Base-by-base conservation (phyloP, 2,113 vertebrate species). In the Lynx canadensis region DNA sequence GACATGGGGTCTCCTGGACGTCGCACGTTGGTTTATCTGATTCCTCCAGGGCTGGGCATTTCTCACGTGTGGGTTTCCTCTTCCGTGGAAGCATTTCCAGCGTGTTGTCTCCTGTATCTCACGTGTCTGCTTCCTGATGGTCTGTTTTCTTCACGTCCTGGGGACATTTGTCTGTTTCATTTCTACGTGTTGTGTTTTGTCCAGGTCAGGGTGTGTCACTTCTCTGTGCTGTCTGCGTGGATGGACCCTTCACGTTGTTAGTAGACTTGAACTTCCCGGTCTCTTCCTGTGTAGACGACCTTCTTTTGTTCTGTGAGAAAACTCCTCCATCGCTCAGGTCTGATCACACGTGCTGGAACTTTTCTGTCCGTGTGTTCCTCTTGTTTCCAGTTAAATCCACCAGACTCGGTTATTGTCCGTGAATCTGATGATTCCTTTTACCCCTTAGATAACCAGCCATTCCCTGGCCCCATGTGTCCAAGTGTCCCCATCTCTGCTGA, bases 201-300 rank as follows among this genome's bases (percentile, higher is more conserved):
- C 65, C 65, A 4, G 1, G 65, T 9, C 57, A 5, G 27, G 65
- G 65, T 31, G 65, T 66, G 8, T 66, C 5, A 6, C 3, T 29
- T 66, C 29, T 66, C 65, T 66, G 27, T 1, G 11, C 29, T 65
- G 25, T 48, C 25, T 3, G 3, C 7, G 23, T 45, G 23, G 25
- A 29, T 25, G 73, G 14, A 14, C 73, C 45, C 41, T 27, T 29
- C 25, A 0, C 6, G 25, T 16, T 27, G 45, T 45, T 27, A 27
- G 1, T 48, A 16, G 5, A 29, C 13, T 76, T 45, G 73, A 0
- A 0, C 6, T 29, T 76, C 25, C 25, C 41, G 0, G 3, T 16
- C 13, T 7, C 1, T 45, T 29, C 74, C 27, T 9, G 38, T 16
- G 25, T 1, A 8, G 27, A 29, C 3, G 7, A 16, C 38, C 14